Evolutionary conservation across 2,797 vertebrate genomes (phyloP).

Genomic region (Arnoldichthys spilopterus): DNA sequence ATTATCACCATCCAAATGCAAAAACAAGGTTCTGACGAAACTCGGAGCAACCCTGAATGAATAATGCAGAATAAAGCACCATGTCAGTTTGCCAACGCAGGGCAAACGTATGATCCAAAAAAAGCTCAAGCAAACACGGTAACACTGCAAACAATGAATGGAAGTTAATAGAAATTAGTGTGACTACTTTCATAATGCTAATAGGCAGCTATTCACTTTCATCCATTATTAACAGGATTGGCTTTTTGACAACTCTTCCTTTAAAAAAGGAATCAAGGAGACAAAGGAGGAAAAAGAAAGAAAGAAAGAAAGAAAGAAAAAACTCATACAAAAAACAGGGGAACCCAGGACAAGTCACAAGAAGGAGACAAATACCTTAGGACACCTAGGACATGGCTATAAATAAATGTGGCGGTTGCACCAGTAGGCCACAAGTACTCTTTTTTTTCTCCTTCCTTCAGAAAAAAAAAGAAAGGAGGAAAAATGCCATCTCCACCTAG

Average conservation of each 20-base stretch:
- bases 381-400: slow-evolving; percentile 55
- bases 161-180: background rate
- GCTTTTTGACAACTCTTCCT: background rate
- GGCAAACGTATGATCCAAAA: slow-evolving; percentile 40
- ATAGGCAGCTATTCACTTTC: background rate
- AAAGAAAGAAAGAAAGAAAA: slow-evolving; percentile 11
- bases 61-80: slow-evolving; percentile 44
- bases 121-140: background rate
- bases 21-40: slow-evolving; percentile 24
- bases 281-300: slow-evolving; percentile 20
- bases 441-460: background rate
- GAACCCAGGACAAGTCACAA: slow-evolving; percentile 45
- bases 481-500: slow-evolving; percentile 2
- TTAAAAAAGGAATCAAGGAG: background rate
- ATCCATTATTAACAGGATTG: background rate
- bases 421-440: slow-evolving; percentile 21
- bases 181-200: background rate
- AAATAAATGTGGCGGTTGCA: slow-evolving; percentile 43
- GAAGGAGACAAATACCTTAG: slow-evolving; percentile 56
- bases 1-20: slow-evolving; percentile 22
- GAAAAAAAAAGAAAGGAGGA: background rate
- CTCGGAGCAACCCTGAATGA: slow-evolving; percentile 32
- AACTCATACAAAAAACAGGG: slow-evolving; percentile 11
- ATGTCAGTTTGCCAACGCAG: slow-evolving; percentile 44
- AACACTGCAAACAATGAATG: background rate